Evolutionary conservation across 2,797 vertebrate species (phyloP).

Genomic region (Microcaecilia unicolor): DNA sequence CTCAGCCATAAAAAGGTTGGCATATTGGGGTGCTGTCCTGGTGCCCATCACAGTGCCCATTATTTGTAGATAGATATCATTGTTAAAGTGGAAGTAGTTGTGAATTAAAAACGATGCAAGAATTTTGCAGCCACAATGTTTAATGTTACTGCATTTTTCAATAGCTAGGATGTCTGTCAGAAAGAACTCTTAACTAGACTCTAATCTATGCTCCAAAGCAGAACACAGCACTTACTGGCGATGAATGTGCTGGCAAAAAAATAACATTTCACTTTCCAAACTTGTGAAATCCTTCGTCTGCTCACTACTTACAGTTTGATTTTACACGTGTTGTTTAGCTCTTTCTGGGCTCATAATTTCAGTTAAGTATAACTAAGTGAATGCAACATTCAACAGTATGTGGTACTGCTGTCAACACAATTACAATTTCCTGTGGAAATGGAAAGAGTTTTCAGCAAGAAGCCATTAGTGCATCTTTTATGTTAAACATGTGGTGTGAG

Average conservation of each 20-base stretch:
- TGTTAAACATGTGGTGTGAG: not conserved
- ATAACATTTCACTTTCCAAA: rapidly evolving
- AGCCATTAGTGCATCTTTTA: constrained; percentile 11
- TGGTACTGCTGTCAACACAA: constrained; percentile 25
- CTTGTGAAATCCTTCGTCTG: rapidly evolving
- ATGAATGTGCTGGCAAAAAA: rapidly evolving
- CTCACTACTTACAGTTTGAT: rapidly evolving
- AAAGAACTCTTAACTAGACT: not conserved
- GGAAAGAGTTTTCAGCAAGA: constrained; percentile 11
- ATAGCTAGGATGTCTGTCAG: too few species aligned
- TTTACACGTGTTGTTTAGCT: too few species aligned
- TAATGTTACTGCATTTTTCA: too few species aligned
- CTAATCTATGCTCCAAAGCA: not conserved
- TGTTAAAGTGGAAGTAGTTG: too few species aligned
- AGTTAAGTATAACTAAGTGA: not conserved
- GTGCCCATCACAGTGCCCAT: too few species aligned
- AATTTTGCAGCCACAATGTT: too few species aligned
- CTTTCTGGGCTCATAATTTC: too few species aligned
- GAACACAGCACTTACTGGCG: not conserved
- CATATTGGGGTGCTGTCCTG: too few species aligned
- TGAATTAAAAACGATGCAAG: too few species aligned
- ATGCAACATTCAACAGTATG: not conserved
- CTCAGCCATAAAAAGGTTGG: too few species aligned
- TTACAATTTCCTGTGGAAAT: constrained; percentile 6
- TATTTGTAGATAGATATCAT: too few species aligned